Conservation (phyloP, 2,888 invertebrate species). For the Hydraecia micacea region DNA sequence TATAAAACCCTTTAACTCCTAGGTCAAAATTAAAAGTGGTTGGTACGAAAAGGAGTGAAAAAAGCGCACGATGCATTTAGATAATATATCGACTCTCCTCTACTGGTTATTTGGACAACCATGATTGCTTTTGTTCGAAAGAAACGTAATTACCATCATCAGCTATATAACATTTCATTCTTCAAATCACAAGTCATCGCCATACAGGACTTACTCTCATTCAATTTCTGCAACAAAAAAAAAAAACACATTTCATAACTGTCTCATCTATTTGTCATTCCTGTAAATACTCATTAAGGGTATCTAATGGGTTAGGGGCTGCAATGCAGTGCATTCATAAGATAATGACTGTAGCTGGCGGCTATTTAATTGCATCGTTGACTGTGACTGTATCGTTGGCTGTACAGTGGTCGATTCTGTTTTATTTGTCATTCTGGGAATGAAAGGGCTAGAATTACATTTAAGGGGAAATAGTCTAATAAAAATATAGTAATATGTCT, state of each 20-base stretch:
- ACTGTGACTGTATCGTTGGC: slow-evolving; percentile 2
- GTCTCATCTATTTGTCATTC: background rate
- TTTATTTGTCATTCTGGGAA: background rate
- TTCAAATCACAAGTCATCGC: no score
- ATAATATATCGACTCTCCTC: no score
- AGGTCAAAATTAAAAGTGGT: no score
- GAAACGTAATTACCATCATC: background rate
- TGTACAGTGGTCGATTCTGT: background rate
- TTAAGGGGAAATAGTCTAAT: background rate
- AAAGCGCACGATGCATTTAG: no score
- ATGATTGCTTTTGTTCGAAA: background rate
- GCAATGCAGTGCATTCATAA: slow-evolving; percentile 17
- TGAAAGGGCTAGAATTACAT: background rate
- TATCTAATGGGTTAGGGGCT: slow-evolving; percentile 5
- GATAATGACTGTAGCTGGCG: slow-evolving; percentile 13
- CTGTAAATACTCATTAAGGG: slow-evolving; percentile 14
- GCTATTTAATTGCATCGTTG: slow-evolving; percentile 21
- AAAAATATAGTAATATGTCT: background rate
- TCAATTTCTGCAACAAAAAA: background rate
- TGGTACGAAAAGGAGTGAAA: no score
- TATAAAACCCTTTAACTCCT: no score
- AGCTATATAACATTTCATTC: background rate
- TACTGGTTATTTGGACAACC: background rate
- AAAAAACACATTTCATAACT: background rate
- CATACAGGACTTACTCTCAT: background rate